Evolutionary conservation across 92 coral and sea anemone species (phyloP).

Genomic region (Diadumene lineata): DNA sequence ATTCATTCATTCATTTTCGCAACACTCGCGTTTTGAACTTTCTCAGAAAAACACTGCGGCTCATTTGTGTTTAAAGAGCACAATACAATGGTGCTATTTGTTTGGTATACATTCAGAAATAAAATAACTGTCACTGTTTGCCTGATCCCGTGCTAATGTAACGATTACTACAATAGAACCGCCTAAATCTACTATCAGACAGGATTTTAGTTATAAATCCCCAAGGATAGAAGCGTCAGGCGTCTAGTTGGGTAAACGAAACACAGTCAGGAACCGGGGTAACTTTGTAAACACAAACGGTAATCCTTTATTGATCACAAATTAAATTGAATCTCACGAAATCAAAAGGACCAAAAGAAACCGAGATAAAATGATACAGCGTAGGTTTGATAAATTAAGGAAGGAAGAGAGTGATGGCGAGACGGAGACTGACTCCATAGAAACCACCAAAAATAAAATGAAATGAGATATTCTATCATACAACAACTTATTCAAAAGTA

Average conservation of each 20-base stretch:
- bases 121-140: not conserved
- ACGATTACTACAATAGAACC: slow-evolving; percentile 8
- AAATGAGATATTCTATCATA: too few species aligned
- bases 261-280: slow-evolving; percentile 8
- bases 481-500: too few species aligned
- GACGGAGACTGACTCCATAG: too few species aligned
- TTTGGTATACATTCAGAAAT: not conserved
- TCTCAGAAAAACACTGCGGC: too few species aligned
- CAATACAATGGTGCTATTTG: too few species aligned
- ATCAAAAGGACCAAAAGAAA: not conserved
- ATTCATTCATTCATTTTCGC: too few species aligned
- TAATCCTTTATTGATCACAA: not conserved
- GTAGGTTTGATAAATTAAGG: not conserved
- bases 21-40: too few species aligned
- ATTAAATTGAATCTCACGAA: not conserved
- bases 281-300: not conserved
- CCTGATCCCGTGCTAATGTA: not conserved
- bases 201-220: not conserved
- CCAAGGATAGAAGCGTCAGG: not conserved
- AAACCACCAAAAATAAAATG: too few species aligned
- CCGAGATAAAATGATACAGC: not conserved
- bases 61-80: too few species aligned
- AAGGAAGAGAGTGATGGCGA: not conserved
- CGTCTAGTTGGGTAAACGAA: not conserved
- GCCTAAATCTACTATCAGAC: slow-evolving; percentile 13